A percentile compares a stretch with the other conserved stretches of the same genome.
Conservation (phyloP, 2,797 vertebrate genomes). For the Iguana delicatissima region DNA sequence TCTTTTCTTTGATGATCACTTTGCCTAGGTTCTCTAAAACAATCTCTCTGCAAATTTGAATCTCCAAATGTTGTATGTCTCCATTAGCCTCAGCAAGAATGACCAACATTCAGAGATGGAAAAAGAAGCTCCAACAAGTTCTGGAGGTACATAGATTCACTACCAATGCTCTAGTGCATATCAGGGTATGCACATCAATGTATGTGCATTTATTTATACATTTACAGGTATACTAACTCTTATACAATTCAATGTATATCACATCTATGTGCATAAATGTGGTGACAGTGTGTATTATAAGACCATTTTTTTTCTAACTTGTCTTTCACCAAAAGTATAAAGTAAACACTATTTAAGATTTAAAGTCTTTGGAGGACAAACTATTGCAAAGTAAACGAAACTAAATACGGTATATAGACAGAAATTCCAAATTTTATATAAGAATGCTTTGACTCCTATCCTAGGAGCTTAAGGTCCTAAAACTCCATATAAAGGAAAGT, state of each 20-base stretch:
- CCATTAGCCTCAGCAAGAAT: neutral
- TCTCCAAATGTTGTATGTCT: too few relatives aligned
- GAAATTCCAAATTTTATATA: neutral
- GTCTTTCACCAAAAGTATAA: neutral
- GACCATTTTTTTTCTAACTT: neutral
- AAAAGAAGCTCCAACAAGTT: too few relatives aligned
- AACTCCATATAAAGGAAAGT: neutral
- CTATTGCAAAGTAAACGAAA: neutral
- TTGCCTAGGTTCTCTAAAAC: too few relatives aligned
- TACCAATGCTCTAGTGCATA: neutral
- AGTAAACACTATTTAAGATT: neutral
- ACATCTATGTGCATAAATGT: too few relatives aligned
- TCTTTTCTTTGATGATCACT: too few relatives aligned
- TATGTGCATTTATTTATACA: too few relatives aligned
- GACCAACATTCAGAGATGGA: neutral
- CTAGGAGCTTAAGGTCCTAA: neutral
- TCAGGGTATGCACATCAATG: neutral
- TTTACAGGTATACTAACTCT: too few relatives aligned
- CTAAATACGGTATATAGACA: neutral
- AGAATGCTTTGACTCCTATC: neutral
- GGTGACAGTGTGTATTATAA: neutral
- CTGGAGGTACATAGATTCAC: too few relatives aligned
- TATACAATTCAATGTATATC: too few relatives aligned
- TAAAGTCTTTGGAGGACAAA: neutral
- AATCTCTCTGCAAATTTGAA: too few relatives aligned